These are phyloP conservation scores for Carposina sasakii DNA, from an alignment of 1,140 invertebrate genomes.

Conservation along the genomic window DNA sequence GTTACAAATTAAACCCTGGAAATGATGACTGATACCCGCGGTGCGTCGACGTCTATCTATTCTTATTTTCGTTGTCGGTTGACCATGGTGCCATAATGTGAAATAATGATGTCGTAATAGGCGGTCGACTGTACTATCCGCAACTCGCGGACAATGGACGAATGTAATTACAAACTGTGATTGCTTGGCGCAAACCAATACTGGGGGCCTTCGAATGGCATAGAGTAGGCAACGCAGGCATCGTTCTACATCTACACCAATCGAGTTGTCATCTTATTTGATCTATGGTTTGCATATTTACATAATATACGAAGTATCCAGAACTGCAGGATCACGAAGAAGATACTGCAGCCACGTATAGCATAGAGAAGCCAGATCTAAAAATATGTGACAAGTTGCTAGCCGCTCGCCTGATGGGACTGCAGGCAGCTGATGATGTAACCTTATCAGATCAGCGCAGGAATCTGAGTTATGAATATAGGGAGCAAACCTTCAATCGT, in stretches of 20 bases:
- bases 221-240: conserved; percentile 10
- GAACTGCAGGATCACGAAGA: too few species aligned
- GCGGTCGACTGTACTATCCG: not conserved
- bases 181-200: too few species aligned
- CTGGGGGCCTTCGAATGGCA: conserved; percentile 30
- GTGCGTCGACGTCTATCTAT: not conserved
- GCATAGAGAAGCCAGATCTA: too few species aligned
- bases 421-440: too few species aligned
- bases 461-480: not conserved
- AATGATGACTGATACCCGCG: not conserved
- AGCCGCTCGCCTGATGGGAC: not conserved
- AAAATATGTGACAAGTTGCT: not conserved
- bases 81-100: not conserved
- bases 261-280: not conserved
- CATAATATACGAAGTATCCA: too few species aligned
- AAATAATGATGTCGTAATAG: not conserved
- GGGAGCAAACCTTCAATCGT: not conserved
- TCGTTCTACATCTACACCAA: not conserved
- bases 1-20: not conserved
- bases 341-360: too few species aligned
- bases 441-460: too few species aligned
- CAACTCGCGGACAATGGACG: conserved; percentile 31
- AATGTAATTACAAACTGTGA: conserved; percentile 50
- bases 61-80: not conserved
- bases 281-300: not conserved